Conservation (phyloP, 2,113 vertebrate genomes). For the Bufo gargarizans region DNA sequence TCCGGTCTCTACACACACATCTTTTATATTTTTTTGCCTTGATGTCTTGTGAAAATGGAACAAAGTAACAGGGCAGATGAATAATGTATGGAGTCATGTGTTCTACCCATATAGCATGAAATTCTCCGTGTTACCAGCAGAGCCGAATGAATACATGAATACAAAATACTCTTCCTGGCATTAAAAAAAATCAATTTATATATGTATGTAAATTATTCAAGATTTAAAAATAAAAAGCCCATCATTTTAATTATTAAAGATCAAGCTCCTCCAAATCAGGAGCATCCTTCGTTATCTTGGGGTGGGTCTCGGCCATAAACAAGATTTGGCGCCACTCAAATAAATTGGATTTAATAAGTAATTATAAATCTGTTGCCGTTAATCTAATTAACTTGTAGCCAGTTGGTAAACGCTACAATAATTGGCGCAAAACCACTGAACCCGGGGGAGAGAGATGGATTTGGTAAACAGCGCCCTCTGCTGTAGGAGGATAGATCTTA, state of each 20-base stretch:
- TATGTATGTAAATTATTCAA: slow-evolving; percentile 8
- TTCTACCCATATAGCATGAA: slow-evolving; percentile 36
- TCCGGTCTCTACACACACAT: background rate
- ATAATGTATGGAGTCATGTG: slow-evolving; percentile 35
- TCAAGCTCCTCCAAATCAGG: background rate
- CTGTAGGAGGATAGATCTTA: too few species aligned
- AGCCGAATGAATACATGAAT: slow-evolving; percentile 35
- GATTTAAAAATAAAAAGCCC: background rate
- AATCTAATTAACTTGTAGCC: too few species aligned
- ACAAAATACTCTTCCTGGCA: background rate
- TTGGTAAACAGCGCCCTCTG: too few species aligned
- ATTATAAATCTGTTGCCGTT: too few species aligned
- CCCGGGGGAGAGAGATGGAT: too few species aligned
- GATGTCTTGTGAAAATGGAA: slow-evolving; percentile 23
- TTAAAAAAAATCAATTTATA: background rate
- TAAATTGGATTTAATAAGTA: too few species aligned
- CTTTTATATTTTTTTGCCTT: background rate
- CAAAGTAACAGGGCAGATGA: slow-evolving; percentile 20
- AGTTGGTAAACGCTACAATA: too few species aligned
- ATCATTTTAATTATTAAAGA: background rate
- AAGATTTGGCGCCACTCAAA: background rate
- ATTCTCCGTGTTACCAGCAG: slow-evolving; percentile 6
- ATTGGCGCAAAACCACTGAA: too few species aligned
- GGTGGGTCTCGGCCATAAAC: background rate
- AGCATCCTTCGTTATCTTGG: background rate